Evolutionary conservation across 2,113 vertebrate genomes (phyloP).

Genomic region (Epinephelus moara): DNA sequence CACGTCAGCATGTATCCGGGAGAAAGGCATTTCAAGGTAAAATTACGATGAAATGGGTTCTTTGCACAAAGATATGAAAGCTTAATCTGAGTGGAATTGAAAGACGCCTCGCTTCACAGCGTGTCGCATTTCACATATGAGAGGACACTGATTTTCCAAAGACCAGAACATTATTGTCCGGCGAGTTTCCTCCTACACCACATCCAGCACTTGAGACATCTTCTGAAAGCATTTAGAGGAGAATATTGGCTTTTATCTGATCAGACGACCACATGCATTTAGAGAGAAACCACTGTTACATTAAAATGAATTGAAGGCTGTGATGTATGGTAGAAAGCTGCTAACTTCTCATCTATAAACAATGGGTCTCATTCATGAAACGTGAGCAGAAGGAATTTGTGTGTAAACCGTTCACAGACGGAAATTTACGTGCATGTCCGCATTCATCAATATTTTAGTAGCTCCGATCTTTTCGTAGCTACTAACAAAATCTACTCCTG

Average conservation of each 20-base stretch:
- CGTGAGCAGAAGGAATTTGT: too few species aligned
- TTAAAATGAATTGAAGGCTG: neutral
- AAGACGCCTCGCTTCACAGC: neutral
- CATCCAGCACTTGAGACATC: conserved; percentile 7
- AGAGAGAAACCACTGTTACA: neutral
- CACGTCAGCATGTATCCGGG: neutral
- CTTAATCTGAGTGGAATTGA: conserved; percentile 39
- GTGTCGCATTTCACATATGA: conserved; percentile 24
- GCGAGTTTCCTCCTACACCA: neutral
- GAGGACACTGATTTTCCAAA: conserved; percentile 10
- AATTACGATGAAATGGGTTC: conserved; percentile 34
- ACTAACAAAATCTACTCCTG: too few species aligned
- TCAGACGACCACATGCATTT: neutral
- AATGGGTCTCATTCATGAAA: neutral
- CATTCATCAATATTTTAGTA: too few species aligned
- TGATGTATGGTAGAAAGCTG: neutral
- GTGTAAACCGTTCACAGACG: too few species aligned
- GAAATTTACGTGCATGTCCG: too few species aligned
- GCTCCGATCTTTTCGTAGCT: too few species aligned
- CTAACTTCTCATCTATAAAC: neutral
- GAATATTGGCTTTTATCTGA: conserved; percentile 5
- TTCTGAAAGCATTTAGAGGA: neutral
- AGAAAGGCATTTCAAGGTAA: neutral
- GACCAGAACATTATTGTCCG: conserved; percentile 13
- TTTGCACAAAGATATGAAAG: conserved; percentile 22